phyloP scores from a whole-genome alignment of 2,797 vertebrate species.

The Smutsia gigantea region DNA sequence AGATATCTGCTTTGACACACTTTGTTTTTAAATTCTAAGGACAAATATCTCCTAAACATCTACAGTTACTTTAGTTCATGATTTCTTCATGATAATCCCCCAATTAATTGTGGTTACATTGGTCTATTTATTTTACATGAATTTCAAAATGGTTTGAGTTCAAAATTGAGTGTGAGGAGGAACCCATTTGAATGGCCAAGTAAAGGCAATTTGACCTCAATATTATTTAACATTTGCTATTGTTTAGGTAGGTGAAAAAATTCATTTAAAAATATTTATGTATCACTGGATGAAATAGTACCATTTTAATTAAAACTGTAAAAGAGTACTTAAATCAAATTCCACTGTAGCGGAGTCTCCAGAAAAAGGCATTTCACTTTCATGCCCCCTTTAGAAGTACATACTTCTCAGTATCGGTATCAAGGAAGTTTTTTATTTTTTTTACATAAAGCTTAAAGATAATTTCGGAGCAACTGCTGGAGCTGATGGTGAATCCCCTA shows the following conservation, averaged over 20 bases:
- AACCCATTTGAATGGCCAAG: background rate
- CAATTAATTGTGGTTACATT: background rate
- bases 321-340: background rate
- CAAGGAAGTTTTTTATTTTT: background rate
- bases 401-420: background rate
- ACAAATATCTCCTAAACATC: background rate
- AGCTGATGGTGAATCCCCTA: background rate
- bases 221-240: background rate
- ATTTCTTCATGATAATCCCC: background rate
- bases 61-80: background rate
- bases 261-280: background rate
- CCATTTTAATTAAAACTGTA: background rate
- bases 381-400: background rate
- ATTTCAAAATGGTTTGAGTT: background rate
- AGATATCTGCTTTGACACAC: background rate
- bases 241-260: background rate
- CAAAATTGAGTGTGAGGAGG: background rate
- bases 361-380: background rate
- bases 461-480: background rate
- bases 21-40: background rate
- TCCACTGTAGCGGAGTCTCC: background rate
- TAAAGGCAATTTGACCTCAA: background rate
- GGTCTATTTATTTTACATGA: background rate
- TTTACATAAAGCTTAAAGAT: background rate
- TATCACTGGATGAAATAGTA: background rate